Conservation (phyloP, 2,888 invertebrate species). For the Nasonovia ribisnigri region DNA sequence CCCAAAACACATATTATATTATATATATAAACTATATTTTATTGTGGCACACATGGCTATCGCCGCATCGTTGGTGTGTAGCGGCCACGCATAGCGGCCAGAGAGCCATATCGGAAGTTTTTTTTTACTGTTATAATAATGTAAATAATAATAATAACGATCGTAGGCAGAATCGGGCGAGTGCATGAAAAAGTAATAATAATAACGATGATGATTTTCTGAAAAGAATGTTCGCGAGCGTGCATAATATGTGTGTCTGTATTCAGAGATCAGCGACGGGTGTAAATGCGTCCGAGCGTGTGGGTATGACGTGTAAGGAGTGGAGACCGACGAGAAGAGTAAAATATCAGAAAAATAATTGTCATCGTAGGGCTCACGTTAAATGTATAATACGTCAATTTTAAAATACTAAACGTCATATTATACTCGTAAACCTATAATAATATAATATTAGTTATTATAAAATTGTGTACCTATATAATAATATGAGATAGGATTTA, state of each 20-base stretch:
- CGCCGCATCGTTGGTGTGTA: background rate
- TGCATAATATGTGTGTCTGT: background rate
- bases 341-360: background rate
- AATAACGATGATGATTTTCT: background rate
- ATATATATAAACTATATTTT: background rate
- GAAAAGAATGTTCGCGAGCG: background rate
- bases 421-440: background rate
- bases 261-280: background rate
- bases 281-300: background rate
- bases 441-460: background rate
- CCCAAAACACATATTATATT: background rate
- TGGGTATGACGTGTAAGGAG: background rate
- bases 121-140: constrained; percentile 45
- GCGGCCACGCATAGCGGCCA: background rate
- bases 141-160: background rate
- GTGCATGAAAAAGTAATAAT: background rate
- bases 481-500: too few species aligned
- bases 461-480: too few species aligned
- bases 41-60: background rate
- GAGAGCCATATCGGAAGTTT: constrained; percentile 10
- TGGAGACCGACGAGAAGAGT: background rate
- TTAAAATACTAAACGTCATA: background rate
- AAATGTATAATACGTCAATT: background rate
- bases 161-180: constrained; percentile 10
- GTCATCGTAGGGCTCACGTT: background rate